Percentiles rank a stretch among this genome's conserved stretches.
These are phyloP conservation scores for Megamerina dolium DNA, from an alignment of 2,888 invertebrate species.

Conservation along the genomic window DNA sequence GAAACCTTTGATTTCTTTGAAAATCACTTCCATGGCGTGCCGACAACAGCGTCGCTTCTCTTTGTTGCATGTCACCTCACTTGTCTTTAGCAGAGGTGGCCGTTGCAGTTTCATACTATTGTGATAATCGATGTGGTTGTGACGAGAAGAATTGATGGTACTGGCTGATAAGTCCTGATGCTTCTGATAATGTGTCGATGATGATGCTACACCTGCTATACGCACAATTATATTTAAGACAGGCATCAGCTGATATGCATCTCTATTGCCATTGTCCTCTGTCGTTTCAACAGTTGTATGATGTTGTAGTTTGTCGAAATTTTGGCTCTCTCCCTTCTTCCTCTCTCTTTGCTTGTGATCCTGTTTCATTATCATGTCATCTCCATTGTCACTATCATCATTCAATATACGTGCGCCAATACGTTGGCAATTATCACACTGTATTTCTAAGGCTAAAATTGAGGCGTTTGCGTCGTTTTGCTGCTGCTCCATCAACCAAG, in stretches of 20 bases:
- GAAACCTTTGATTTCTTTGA: slow-evolving; percentile 60
- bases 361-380: not conserved
- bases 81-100: not conserved
- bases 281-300: slow-evolving; percentile 4
- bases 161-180: no score
- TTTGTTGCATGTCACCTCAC: slow-evolving; percentile 48
- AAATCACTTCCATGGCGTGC: slow-evolving; percentile 60
- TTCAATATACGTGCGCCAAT: slow-evolving; percentile 47
- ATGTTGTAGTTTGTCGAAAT: not conserved
- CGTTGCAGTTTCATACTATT: not conserved
- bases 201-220: not conserved
- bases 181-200: no score
- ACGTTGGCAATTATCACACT: slow-evolving; percentile 51
- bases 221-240: slow-evolving; percentile 42
- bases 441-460: slow-evolving; percentile 54
- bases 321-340: not conserved
- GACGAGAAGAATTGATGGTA: no score
- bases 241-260: slow-evolving; percentile 34
- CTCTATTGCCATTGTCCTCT: slow-evolving; percentile 4
- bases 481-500: slow-evolving; percentile 50
- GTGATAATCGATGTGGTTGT: slow-evolving; percentile 33
- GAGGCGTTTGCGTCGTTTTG: slow-evolving; percentile 5
- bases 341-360: not conserved
- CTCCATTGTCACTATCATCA: not conserved
- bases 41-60: slow-evolving; percentile 59